Evolutionary conservation across 2,797 vertebrate species (phyloP).

Genomic region (Rhabdophis nuchalis): DNA sequence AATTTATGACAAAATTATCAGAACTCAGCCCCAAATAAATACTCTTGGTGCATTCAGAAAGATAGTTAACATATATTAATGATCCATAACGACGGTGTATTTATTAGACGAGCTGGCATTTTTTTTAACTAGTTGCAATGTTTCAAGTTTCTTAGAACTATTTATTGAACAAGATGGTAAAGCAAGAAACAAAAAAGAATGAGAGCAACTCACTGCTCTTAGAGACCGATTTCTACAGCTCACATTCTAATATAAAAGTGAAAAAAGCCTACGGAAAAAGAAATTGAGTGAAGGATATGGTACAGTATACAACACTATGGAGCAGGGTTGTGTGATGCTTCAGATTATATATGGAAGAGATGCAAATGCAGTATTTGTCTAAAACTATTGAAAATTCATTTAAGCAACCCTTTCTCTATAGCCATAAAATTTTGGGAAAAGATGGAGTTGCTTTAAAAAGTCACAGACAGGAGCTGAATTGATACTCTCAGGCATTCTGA

Average conservation of each 20-base stretch:
- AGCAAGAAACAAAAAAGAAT: not conserved
- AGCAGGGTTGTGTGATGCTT: not conserved
- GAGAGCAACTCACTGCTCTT: not conserved
- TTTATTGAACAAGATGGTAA: not conserved
- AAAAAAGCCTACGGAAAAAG: not conserved
- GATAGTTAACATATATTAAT: not conserved
- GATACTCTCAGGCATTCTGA: not conserved
- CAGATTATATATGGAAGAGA: not conserved
- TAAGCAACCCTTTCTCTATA: not conserved
- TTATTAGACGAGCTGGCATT: not conserved
- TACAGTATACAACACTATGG: too few species aligned
- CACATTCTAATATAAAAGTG: not conserved
- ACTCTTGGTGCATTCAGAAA: not conserved
- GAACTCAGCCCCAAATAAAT: not conserved
- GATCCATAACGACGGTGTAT: not conserved
- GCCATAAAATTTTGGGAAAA: not conserved
- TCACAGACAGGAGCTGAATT: not conserved
- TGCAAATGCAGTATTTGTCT: not conserved
- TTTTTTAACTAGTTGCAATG: not conserved
- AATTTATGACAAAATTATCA: not conserved
- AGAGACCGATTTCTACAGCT: not conserved
- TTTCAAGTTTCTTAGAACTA: not conserved
- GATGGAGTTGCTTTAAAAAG: not conserved
- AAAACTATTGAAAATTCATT: not conserved
- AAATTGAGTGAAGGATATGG: not conserved